Percentiles rank a stretch among this genome's conserved stretches.
phyloP scores from a whole-genome alignment of 2,888 invertebrate genomes.

The Leptarthrus brevirostris region DNA sequence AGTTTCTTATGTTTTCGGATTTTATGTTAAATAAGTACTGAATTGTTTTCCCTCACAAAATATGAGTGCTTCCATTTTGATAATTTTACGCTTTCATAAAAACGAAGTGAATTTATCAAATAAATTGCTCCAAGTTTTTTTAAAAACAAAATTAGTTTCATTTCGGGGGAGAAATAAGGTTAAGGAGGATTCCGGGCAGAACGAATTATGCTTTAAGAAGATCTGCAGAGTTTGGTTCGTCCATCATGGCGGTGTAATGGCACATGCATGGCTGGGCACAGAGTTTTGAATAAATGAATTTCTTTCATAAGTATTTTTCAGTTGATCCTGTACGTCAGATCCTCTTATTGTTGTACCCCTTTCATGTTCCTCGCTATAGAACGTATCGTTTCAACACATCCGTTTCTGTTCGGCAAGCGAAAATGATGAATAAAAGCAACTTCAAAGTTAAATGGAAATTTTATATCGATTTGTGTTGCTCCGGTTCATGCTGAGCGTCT shows the following conservation, averaged over 20 bases:
- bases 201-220: background rate
- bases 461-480: constrained; percentile 12
- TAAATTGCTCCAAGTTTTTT: background rate
- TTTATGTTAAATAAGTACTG: too few species aligned
- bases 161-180: background rate
- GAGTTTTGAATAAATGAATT: constrained; percentile 49
- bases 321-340: background rate
- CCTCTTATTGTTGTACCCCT: background rate
- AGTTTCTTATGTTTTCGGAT: too few species aligned
- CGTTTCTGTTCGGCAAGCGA: background rate
- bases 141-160: background rate
- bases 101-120: background rate
- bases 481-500: background rate
- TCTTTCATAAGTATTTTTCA: constrained; percentile 35
- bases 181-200: background rate
- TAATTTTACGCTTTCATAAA: background rate
- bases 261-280: background rate
- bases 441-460: constrained; percentile 24
- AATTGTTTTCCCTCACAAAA: too few species aligned
- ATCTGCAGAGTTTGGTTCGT: background rate
- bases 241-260: background rate
- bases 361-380: background rate
- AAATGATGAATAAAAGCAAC: constrained; percentile 15
- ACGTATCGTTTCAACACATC: background rate
- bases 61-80: background rate